Percentiles rank a stretch among this genome's conserved stretches.
phyloP scores from a whole-genome alignment of 2,113 vertebrate genomes.

The Barnardius zonarius region DNA sequence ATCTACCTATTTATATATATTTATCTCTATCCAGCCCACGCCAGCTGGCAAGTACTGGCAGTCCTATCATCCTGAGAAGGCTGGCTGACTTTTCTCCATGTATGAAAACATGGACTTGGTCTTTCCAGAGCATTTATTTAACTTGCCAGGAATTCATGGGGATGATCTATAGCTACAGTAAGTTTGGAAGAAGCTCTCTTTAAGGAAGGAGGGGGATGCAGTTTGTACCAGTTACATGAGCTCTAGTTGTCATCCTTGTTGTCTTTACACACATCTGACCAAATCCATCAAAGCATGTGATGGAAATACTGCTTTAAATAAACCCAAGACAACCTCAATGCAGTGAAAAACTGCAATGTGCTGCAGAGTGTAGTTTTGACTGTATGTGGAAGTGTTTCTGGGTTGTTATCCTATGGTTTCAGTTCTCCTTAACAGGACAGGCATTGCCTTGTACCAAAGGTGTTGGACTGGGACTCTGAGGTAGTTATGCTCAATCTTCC shows the following conservation, averaged over 20 bases:
- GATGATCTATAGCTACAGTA: not conserved
- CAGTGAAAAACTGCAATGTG: not conserved
- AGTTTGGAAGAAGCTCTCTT: not conserved
- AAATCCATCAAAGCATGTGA: not conserved
- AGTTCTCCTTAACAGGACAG: not conserved
- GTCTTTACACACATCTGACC: not conserved
- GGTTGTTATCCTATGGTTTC: not conserved
- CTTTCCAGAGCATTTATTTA: not conserved
- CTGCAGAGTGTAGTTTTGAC: not conserved
- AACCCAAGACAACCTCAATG: not conserved
- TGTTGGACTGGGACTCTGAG: not conserved
- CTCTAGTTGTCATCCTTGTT: not conserved
- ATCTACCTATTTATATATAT: rapidly evolving
- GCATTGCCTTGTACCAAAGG: not conserved
- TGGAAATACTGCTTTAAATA: not conserved
- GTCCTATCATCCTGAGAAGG: not conserved
- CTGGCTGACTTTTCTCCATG: not conserved
- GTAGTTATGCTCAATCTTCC: not conserved
- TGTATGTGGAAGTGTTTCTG: not conserved
- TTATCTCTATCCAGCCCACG: not conserved
- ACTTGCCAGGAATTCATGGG: not conserved
- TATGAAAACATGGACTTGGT: not conserved
- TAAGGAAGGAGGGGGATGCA: not conserved
- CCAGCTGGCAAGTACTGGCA: not conserved
- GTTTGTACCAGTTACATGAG: not conserved